Percentiles rank a stretch among this genome's conserved stretches.
phyloP scores from a whole-genome alignment of 2,797 vertebrate species.

The Gambelia wislizenii region DNA sequence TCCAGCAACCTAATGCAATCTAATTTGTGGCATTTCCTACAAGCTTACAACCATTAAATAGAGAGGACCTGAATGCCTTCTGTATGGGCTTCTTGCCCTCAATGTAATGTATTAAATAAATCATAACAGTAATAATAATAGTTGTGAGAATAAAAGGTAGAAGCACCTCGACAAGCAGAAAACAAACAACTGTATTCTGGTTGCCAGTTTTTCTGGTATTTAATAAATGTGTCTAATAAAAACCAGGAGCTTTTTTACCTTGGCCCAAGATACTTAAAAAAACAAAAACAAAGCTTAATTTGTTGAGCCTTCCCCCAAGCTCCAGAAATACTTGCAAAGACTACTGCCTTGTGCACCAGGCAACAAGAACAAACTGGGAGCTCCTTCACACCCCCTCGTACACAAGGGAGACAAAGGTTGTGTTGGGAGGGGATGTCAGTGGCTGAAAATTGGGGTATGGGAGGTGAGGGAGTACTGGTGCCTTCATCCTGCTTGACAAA shows the following conservation, averaged over 20 bases:
- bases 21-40: conserved; percentile 23
- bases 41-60: not conserved
- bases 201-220: not conserved
- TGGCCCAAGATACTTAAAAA: not conserved
- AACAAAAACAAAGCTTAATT: not conserved
- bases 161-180: not conserved
- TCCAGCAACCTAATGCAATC: conserved; percentile 34
- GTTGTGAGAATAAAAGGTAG: not conserved
- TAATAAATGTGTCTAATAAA: not conserved
- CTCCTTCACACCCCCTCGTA: no score
- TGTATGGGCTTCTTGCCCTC: conserved; percentile 8
- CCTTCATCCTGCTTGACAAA: no score
- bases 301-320: not conserved
- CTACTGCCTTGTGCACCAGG: no score
- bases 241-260: not conserved
- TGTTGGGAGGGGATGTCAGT: no score
- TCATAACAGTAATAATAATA: not conserved
- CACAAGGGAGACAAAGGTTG: no score
- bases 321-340: no score
- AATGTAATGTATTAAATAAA: conserved; percentile 9
- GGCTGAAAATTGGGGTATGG: no score
- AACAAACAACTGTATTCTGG: not conserved
- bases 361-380: no score
- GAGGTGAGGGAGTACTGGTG: no score
- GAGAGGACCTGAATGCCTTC: not conserved